Base-by-base conservation (phyloP, 2,888 invertebrate species). In the Escarpia spicata region DNA sequence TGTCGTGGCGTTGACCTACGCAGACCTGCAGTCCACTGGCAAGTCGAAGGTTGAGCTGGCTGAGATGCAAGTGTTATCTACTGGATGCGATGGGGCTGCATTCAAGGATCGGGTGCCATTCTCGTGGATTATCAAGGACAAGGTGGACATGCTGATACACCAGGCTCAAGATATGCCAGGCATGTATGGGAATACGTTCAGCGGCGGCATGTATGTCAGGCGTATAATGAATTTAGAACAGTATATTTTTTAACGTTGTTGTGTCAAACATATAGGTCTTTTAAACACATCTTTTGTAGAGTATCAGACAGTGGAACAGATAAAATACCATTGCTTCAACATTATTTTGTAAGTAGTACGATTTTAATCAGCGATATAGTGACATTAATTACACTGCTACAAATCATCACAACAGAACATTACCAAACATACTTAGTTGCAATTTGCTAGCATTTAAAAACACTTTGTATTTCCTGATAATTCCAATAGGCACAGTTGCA, bases 91-190 rank as follows among this genome's bases (percentile, higher is more conserved):
- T 92, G 94, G 94, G 43, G 92, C 93, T 2, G 90, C 91, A 44
- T 95, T 95, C 90, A 43, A 93, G 60, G 93, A 94, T 4, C 89
- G 91, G 45, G 92, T 95, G 92, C 96, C 96, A 31, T 95, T 96
- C 93, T 95, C 95, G n/a, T 96, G 96, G 96, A 43, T 94, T n/a
- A 92, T 94, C 92, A 93, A 93, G 43, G 91, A 92, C 6, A 91
- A 93, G 44, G 44, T 94, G 31, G 93, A 93, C 31, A 91, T 31
- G 15, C 92, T 94, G 37, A 91, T 93, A 26, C 92, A 93, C n/a
- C 60, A 58, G 26, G 92, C 43, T 75, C 26, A 92, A 92, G n/a
- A 89, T 75, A 26, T 75, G 26, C 75, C 75, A 75, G 75, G 75
- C n/a, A 75, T 26, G 75, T 75, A n/a, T 19, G 75, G 3, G n/a